phyloP scores from a whole-genome alignment of 2,113 vertebrate species.

The Triplophysa rosa region DNA sequence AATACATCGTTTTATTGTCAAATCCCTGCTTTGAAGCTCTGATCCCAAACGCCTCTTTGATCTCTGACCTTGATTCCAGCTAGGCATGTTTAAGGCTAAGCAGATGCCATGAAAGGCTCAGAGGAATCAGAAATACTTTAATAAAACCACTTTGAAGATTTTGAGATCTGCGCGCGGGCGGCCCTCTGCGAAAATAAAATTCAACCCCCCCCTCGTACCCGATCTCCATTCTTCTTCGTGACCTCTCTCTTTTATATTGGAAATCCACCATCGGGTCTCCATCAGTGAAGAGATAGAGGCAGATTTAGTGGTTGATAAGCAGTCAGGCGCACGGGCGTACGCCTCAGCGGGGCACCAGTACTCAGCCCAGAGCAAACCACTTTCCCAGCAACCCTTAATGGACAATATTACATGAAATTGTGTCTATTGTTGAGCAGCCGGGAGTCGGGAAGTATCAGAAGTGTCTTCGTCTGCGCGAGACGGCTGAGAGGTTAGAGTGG shows the following conservation, averaged over 20 bases:
- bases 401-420: conserved; percentile 31
- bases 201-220: conserved; percentile 11
- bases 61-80: conserved; percentile 65
- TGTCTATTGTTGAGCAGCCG: conserved; percentile 1
- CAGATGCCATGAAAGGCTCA: conserved; percentile 53
- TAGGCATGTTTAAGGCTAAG: conserved; percentile 64
- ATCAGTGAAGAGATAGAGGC: conserved; percentile 31
- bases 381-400: conserved; percentile 16
- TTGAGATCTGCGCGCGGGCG: conserved; percentile 48
- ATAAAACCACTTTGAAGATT: conserved; percentile 64
- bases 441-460: conserved; percentile 18
- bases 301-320: conserved; percentile 1
- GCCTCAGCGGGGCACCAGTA: background rate
- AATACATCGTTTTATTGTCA: conserved; percentile 53
- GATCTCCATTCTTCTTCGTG: background rate
- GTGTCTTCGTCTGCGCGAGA: background rate
- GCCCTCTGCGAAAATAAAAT: conserved; percentile 37
- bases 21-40: conserved; percentile 64
- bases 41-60: conserved; percentile 62
- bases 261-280: conserved; percentile 48
- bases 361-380: conserved; percentile 10
- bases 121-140: conserved; percentile 45
- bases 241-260: conserved; percentile 43
- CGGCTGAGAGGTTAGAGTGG: background rate
- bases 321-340: background rate